A percentile compares a stretch with the other conserved stretches of the same genome.
Evolutionary conservation across 2,113 vertebrate genomes (phyloP).

Genomic region (Pagrus major): DNA sequence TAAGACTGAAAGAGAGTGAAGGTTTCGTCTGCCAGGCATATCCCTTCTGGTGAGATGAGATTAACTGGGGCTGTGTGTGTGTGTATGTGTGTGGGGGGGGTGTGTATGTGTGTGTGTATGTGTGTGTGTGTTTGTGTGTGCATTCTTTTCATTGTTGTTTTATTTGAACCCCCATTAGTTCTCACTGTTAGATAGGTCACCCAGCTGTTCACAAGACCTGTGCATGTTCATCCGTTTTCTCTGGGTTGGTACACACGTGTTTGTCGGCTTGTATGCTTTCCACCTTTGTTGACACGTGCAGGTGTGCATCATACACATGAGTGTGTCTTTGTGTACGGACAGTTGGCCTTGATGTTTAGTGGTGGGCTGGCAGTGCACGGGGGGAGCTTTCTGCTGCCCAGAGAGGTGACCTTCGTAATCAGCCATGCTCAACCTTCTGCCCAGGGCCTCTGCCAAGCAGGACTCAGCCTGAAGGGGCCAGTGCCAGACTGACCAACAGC

Average conservation of each 20-base stretch:
- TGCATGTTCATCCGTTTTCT: background rate
- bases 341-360: slow-evolving; percentile 33
- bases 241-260: background rate
- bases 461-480: slow-evolving; percentile 41
- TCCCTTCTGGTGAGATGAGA: slow-evolving; percentile 75
- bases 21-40: slow-evolving; percentile 71
- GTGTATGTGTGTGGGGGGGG: slow-evolving; percentile 9
- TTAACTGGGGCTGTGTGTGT: slow-evolving; percentile 61
- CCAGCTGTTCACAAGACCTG: slow-evolving; percentile 19
- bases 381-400: slow-evolving; percentile 38
- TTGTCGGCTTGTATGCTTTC: background rate
- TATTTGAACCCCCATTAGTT: slow-evolving; percentile 27
- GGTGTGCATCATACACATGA: background rate
- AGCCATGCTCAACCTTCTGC: slow-evolving; percentile 49
- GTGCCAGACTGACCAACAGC: slow-evolving; percentile 39
- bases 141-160: slow-evolving; percentile 49
- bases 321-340: slow-evolving; percentile 11
- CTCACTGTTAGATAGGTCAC: slow-evolving; percentile 30
- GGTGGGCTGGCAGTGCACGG: slow-evolving; percentile 27
- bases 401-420: slow-evolving; percentile 73
- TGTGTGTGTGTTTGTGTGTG: slow-evolving; percentile 18
- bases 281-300: slow-evolving; percentile 22
- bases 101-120: slow-evolving; percentile 34
- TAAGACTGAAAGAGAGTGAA: slow-evolving; percentile 61
- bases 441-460: slow-evolving; percentile 64